A percentile compares a stretch with the other conserved stretches of the same genome.
Conservation (phyloP, 2,888 invertebrate genomes). For the Agrilus mali region DNA sequence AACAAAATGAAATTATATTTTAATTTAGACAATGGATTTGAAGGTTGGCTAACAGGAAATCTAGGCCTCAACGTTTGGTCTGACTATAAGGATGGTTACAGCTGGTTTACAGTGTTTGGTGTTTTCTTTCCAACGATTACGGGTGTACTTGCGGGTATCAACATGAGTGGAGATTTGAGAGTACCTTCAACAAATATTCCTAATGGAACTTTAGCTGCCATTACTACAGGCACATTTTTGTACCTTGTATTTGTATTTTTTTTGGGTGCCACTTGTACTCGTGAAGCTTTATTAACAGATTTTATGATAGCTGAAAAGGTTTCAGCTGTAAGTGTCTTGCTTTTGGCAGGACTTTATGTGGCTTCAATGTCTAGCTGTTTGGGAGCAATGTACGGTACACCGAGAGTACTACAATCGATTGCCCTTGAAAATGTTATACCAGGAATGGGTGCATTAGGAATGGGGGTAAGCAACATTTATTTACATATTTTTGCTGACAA, state of each 20-base stretch:
- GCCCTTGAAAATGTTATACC: conserved; percentile 93
- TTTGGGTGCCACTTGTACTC: conserved; percentile 75
- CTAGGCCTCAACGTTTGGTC: conserved; percentile 73
- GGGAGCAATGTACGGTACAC: conserved; percentile 93
- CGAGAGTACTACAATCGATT: conserved; percentile 87
- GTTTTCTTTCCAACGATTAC: conserved; percentile 97
- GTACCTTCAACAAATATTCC: conserved; percentile 90
- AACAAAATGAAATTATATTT: too few species aligned
- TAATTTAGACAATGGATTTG: conserved; percentile 60
- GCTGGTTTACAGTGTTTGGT: conserved; percentile 93
- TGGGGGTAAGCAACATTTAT: conserved; percentile 68
- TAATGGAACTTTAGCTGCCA: conserved; percentile 84
- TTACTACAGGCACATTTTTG: conserved; percentile 76
- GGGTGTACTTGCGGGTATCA: conserved; percentile 92
- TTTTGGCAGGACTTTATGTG: conserved; percentile 87
- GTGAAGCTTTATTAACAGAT: conserved; percentile 58
- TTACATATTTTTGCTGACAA: not conserved
- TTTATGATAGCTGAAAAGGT: conserved; percentile 90
- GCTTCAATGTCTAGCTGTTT: conserved; percentile 92
- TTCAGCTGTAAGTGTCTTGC: conserved; percentile 65
- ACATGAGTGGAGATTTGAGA: conserved; percentile 93
- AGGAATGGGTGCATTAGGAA: conserved; percentile 69
- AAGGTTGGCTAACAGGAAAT: conserved; percentile 73
- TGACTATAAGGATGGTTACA: conserved; percentile 64
- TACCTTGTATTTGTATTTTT: conserved; percentile 85